Evolutionary conservation across 1,140 invertebrate species (phyloP), one percentile per base, ranked within the genome.

Genomic region (Ctenoplectra terminalis): DNA sequence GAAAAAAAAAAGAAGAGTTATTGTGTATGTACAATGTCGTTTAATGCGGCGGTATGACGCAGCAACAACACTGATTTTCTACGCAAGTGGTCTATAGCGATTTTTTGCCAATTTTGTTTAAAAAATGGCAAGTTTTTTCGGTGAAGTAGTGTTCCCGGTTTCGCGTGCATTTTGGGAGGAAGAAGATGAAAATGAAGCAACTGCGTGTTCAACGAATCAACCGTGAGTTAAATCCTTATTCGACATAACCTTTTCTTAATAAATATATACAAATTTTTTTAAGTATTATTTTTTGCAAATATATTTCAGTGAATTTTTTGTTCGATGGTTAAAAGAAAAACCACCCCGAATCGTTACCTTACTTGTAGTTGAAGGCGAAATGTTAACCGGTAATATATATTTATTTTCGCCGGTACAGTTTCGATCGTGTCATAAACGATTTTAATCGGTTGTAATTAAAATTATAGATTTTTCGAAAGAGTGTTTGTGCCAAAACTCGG

Each of bases 81-180:
- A 31, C 15, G 17, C 8, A 54, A 20, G 6, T 9, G n/a, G 31
- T 70, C 37, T 20, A 2, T 0, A 26, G 5, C 11, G 17, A 20
- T 7, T 23, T 31, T 48, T 37, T n/a, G n/a, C n/a, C n/a, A 43
- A 43, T 43, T 46, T 43, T 29, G 26, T 60, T 34, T 23, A 70
- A 2, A 88, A 81, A 76, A 93, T 93, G 92, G 92, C 75, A 77
- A 89, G 86, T 77, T 86, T 86, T 40, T 93, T 93, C 67, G 91
- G 92, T 60, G 91, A 93, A 86, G 88, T 93, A 48, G 83, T 92
- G 43, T 87, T 92, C 69, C 91, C 91, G 40, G 82, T 85, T 40
- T 93, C 92, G 8, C 87, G 92, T 80, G 92, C 92, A 20, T 93
- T 93, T 89, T 93, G 92, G 92, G 87, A 84, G 6, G 90, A 90